Evolutionary conservation across 2,797 vertebrate species (phyloP).

Genomic region (Lemur catta): DNA sequence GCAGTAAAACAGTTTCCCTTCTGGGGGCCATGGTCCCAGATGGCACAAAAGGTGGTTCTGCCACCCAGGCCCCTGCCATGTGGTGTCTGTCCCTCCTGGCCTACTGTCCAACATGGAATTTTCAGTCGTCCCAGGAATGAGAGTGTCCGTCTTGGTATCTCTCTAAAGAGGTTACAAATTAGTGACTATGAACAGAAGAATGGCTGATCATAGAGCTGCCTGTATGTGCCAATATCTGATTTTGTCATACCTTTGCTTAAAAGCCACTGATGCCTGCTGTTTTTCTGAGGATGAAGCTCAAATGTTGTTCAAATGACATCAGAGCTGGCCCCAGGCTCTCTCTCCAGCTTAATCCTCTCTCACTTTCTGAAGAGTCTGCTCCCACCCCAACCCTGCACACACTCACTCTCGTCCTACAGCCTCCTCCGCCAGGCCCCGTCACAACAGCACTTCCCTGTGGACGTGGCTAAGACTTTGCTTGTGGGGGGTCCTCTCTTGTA

Average conservation of each 20-base stretch:
- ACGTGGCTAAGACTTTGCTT: background rate
- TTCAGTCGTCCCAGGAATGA: background rate
- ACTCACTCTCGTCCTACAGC: fast-evolving
- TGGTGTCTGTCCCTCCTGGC: background rate
- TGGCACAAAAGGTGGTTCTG: background rate
- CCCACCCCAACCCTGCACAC: fast-evolving
- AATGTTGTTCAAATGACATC: too few species aligned
- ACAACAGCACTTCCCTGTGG: background rate
- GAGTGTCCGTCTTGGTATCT: background rate
- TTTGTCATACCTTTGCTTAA: background rate
- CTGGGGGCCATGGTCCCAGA: background rate
- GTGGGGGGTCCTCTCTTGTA: fast-evolving
- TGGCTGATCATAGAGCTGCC: slow-evolving; percentile 81
- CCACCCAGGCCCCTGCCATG: fast-evolving
- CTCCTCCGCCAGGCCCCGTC: too few species aligned
- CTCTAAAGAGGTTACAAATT: background rate
- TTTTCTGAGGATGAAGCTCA: background rate
- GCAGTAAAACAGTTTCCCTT: background rate
- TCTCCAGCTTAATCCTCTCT: background rate
- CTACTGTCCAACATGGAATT: background rate
- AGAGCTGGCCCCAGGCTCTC: background rate
- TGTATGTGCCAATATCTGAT: background rate
- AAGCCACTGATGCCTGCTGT: background rate
- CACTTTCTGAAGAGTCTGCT: background rate
- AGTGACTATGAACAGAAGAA: slow-evolving; percentile 69